phyloP scores from a whole-genome alignment of 2,797 vertebrate species.

The Sebastes oblongus region DNA sequence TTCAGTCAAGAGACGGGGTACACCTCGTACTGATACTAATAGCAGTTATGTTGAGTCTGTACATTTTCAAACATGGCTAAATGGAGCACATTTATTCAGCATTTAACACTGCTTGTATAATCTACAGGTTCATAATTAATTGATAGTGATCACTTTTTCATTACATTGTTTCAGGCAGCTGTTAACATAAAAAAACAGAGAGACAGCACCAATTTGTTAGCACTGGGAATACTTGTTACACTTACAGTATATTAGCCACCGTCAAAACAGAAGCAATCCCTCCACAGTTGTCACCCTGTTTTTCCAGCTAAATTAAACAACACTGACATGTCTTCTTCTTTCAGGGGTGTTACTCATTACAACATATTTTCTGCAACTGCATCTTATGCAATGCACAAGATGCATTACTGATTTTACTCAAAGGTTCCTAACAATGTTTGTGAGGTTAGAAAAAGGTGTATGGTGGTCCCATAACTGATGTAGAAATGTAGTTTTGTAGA shows the following conservation, averaged over 20 bases:
- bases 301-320: not conserved
- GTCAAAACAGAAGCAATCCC: not conserved
- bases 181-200: not conserved
- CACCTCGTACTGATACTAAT: not conserved
- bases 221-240: slow-evolving; percentile 3
- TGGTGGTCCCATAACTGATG: not conserved
- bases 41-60: not conserved
- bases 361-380: not conserved
- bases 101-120: not conserved
- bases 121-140: not conserved
- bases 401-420: not conserved
- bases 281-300: not conserved
- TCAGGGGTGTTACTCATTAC: not conserved
- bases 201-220: not conserved
- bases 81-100: not conserved
- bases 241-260: not conserved
- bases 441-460: not conserved
- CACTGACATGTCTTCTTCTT: not conserved
- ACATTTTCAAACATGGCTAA: not conserved
- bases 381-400: not conserved
- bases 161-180: not conserved
- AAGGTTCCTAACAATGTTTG: not conserved
- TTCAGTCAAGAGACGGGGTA: not conserved
- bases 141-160: not conserved
- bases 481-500: not conserved